Evolutionary conservation across 2,888 invertebrate genomes (phyloP), one percentile per base, ranked within the genome.

Genomic region (Campaea margaritaria): DNA sequence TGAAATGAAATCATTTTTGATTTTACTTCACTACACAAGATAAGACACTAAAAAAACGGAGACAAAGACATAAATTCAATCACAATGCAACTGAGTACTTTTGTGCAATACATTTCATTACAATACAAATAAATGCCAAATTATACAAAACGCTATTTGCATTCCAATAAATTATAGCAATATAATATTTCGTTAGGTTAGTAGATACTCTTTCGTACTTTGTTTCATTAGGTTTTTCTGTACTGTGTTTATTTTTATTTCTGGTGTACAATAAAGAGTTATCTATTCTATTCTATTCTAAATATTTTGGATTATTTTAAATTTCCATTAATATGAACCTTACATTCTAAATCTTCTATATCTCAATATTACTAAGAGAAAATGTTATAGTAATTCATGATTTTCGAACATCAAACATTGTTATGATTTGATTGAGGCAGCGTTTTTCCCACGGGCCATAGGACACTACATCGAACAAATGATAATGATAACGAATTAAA

Each of bases 341-440:
- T 79, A 81, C 74, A 72, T 74, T 76, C 78, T 74, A 72, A 73
- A 81, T 78, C 78, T 82, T 85, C 86, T 82, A 78, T 82, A 86
- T 79, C 81, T 81, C 78, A 86, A 86, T 83, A 82, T 79, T 81
- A 81, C 80, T 85, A 86, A 81, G 85, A 85, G 83, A 85, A 85
- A 85, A 75, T 78, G 62, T 67, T 62, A 64, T 62, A 80, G 75
- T 83, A 81, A 78, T 82, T 84, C 76, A 79, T 85, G 88, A 87
- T 86, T 83, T 85, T 81, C 81, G 80, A 87, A 87, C 82, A 85
- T 85, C 85, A 87, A 85, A 90, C 87, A 90, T 89, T 68, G 91
- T 92, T 92, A 92, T 91, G 91, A 92, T 91, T 92, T 91, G 91
- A 92, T 91, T 92, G 91, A 92, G 91, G 89, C 91, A 91, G 91